These are phyloP conservation scores for Trogon surrucura DNA, from an alignment of 2,113 vertebrate genomes.

Conservation along the genomic window DNA sequence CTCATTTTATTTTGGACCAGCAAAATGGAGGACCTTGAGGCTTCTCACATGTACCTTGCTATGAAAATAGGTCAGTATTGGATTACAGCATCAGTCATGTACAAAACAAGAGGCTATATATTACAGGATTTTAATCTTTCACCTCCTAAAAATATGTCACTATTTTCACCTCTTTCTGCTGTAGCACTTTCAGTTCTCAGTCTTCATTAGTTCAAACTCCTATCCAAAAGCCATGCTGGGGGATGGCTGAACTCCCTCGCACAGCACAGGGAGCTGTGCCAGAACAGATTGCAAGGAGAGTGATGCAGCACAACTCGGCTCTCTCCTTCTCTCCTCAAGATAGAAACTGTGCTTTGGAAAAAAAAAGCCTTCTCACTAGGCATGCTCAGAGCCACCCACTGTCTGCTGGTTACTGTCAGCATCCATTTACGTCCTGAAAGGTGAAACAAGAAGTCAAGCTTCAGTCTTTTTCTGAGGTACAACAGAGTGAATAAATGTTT, in stretches of 20 bases:
- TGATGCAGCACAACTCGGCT: constrained; percentile 34
- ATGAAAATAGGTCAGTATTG: background rate
- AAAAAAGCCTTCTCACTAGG: constrained; percentile 5
- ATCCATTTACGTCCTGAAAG: constrained; percentile 40
- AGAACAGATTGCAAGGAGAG: constrained; percentile 22
- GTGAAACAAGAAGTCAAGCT: background rate
- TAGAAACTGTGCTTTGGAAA: constrained; percentile 43
- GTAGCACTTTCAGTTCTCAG: background rate
- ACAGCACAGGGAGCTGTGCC: background rate
- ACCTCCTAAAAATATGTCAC: background rate
- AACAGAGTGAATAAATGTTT: background rate
- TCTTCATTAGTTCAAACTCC: background rate
- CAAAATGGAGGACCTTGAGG: background rate
- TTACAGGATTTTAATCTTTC: background rate
- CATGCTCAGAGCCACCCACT: constrained; percentile 61
- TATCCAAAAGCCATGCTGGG: background rate
- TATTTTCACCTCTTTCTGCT: background rate
- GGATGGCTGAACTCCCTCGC: background rate
- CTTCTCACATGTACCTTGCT: background rate
- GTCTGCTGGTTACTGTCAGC: constrained; percentile 44
- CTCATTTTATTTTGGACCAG: background rate
- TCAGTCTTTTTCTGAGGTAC: background rate
- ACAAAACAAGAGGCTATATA: background rate
- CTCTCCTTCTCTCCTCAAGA: constrained; percentile 34
- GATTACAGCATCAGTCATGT: background rate